phyloP scores from a whole-genome alignment of 2,113 vertebrate species.

The Coracopsis vasa region DNA sequence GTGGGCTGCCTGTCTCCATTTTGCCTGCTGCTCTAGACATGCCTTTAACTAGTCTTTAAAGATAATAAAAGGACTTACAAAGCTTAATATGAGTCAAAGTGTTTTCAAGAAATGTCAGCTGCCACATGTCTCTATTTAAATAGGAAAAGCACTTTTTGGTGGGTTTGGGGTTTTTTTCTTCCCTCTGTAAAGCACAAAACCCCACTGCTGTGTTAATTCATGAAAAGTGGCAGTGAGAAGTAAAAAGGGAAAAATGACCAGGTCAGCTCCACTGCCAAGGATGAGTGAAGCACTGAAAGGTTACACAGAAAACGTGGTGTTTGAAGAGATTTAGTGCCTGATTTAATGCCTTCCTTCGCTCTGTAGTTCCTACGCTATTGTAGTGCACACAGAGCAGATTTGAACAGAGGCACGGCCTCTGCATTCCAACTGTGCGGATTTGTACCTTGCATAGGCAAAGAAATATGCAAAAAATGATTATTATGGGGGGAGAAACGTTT shows the following conservation, averaged over 20 bases:
- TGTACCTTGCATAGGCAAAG: background rate
- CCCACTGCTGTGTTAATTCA: constrained; percentile 54
- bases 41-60: constrained; percentile 50
- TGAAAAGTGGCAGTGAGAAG: background rate
- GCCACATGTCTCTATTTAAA: constrained; percentile 42
- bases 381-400: background rate
- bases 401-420: background rate
- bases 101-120: constrained; percentile 58
- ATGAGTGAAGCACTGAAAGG: constrained; percentile 19
- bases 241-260: constrained; percentile 49
- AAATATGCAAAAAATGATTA: background rate
- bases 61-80: constrained; percentile 53
- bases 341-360: background rate
- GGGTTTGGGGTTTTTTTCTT: background rate
- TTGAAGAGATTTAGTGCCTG: constrained; percentile 39
- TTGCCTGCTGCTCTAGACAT: background rate
- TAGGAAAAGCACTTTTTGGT: background rate
- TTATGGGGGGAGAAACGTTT: background rate
- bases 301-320: constrained; percentile 5
- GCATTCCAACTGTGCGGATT: background rate
- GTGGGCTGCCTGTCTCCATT: background rate
- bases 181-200: constrained; percentile 38
- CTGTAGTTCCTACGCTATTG: background rate
- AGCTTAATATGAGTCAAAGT: constrained; percentile 51
- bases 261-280: constrained; percentile 46